Evolutionary conservation across 1,140 invertebrate genomes (phyloP).

Genomic region (Campodea augens): DNA sequence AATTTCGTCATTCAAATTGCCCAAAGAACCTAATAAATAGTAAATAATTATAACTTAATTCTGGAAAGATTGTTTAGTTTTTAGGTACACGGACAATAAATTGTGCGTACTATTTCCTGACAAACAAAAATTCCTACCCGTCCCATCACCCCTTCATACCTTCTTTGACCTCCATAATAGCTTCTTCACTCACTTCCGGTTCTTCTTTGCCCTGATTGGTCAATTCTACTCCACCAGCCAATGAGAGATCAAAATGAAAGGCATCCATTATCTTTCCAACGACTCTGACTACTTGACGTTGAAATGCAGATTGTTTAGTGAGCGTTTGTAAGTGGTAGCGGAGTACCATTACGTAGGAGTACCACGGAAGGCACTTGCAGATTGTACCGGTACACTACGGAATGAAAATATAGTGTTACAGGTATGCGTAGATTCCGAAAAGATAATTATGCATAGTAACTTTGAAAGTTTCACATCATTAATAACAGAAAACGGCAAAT

Average conservation of each 20-base stretch:
- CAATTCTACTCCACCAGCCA: too few species aligned
- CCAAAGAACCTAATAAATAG: too few species aligned
- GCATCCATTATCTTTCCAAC: constrained; percentile 66
- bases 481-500: constrained; percentile 6
- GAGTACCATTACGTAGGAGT: constrained; percentile 60
- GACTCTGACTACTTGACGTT: constrained; percentile 63
- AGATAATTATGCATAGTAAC: constrained; percentile 2
- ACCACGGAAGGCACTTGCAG: constrained; percentile 62
- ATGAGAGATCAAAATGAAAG: constrained; percentile 87
- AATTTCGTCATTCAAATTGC: too few species aligned
- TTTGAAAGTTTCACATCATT: constrained; percentile 2
- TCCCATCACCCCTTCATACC: constrained; percentile 17
- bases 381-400: constrained; percentile 41
- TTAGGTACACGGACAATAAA: too few species aligned
- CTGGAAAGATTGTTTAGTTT: too few species aligned
- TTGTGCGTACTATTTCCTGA: too few species aligned
- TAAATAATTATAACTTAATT: too few species aligned
- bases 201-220: constrained; percentile 9
- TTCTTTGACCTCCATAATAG: constrained; percentile 17
- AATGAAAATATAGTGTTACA: constrained; percentile 6
- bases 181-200: constrained; percentile 14
- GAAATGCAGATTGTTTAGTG: constrained; percentile 42
- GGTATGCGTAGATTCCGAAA: constrained; percentile 9
- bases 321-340: constrained; percentile 60
- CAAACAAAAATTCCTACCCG: too few species aligned